Evolutionary conservation across 2,888 invertebrate species (phyloP), one percentile per base, ranked within the genome.

Genomic region (Galerucella calmariensis): DNA sequence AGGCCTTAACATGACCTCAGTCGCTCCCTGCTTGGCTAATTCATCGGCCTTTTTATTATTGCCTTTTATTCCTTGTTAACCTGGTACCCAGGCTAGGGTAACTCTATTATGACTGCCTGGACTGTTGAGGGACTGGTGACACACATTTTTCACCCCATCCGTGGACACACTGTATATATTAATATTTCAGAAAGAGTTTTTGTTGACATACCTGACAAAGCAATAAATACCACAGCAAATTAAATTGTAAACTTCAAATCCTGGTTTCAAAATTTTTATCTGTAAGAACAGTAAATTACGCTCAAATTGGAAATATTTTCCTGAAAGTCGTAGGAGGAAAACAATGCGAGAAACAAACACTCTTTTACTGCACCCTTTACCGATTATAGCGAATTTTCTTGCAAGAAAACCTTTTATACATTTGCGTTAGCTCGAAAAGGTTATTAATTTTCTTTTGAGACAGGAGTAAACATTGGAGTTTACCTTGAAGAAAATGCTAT

Each of bases 391-490:
- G 16, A 58, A 44, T 46, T 44, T 20, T 44, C 48, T 5, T 27
- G 12, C 10, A 62, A 46, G 48, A 59, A 59, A 46, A 35, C 56
- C 68, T 59, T 75, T 71, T 75, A 75, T 75, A 68, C 58, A 41
- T 10, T 46, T 8, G 10, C 20, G 20, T 69, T 58, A 58, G 27
- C 66, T 59, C 14, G 48, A 74, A 67, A 66, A 56, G 11, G 61
- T 14, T 48, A 71, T 73, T 72, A 67, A 71, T 71, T 75, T 59
- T 73, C 62, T 53, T 63, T 74, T 35, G 41, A 35, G 56, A 58
- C 71, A 48, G 67, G 27, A 62, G 73, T 68, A 75, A 77, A 77
- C 71, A 75, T 76, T 74, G 62, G 56, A 62, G 59, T 69, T 68
- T 69, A 69, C 69, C 71, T 66, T 66, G 59, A 51, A 62, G 44